Conservation (phyloP, 2,797 vertebrate species). For the Halcyon badia region DNA sequence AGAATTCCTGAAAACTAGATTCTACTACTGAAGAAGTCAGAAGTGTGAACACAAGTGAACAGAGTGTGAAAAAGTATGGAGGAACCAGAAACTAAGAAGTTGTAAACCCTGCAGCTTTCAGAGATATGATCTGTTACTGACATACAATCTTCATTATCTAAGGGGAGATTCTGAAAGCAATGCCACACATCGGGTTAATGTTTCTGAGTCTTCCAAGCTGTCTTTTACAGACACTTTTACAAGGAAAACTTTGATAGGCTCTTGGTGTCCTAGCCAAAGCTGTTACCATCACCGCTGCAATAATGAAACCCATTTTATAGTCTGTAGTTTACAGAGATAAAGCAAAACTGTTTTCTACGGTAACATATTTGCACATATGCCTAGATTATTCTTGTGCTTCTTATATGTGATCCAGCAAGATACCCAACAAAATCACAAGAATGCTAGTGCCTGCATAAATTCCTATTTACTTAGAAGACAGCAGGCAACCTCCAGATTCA, state of each 20-base stretch:
- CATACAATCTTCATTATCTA: background rate
- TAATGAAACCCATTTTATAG: background rate
- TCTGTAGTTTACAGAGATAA: background rate
- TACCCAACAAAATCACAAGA: slow-evolving; percentile 63
- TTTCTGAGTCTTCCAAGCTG: background rate
- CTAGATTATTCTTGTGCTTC: slow-evolving; percentile 11
- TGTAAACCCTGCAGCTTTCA: background rate
- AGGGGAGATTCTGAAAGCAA: background rate
- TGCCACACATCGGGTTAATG: background rate
- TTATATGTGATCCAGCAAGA: slow-evolving; percentile 43
- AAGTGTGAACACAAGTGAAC: background rate
- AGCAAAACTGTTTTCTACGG: background rate
- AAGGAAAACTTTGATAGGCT: background rate
- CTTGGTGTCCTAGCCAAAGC: background rate
- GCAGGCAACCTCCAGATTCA: slow-evolving; percentile 69
- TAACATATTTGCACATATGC: slow-evolving; percentile 8
- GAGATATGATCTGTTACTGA: background rate
- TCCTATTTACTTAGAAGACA: slow-evolving; percentile 77
- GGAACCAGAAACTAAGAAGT: background rate
- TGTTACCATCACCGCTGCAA: background rate
- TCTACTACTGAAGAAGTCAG: background rate
- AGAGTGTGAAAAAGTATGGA: background rate
- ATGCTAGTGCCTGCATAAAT: slow-evolving; percentile 62
- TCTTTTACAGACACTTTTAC: background rate
- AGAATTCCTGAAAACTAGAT: background rate